Base-by-base conservation (phyloP, 1,140 invertebrate genomes). In the Schlechtendalia chinensis region DNA sequence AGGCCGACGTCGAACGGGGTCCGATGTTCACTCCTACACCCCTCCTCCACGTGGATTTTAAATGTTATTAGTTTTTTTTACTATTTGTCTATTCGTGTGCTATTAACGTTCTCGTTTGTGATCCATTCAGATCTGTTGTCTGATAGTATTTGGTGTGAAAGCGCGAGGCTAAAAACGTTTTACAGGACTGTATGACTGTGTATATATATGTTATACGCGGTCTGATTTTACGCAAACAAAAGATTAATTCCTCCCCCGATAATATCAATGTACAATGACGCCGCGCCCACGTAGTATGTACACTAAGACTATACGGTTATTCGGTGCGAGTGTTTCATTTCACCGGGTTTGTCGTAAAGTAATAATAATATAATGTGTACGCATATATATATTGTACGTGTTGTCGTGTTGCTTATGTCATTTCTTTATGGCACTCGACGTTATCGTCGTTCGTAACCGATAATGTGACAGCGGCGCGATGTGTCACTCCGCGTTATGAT, bases 361-460 rank as follows among this genome's bases (percentile, higher is more conserved):
- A 17, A 27, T 29, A 61, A 22, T 63, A 29, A 12, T 63, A 29
- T 4, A 39, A 39, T 39, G 8, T 8, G 32, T 39, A 8, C 32
- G 32, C 32, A n/a, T n/a, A n/a, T n/a, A n/a, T n/a, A n/a, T n/a
- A n/a, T n/a, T n/a, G n/a, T n/a, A n/a, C n/a, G n/a, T n/a, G n/a
- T n/a, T n/a, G n/a, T n/a, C n/a, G n/a, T n/a, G n/a, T 39, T 39
- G 3, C 32, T 3, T 39, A 39, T 39, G 3, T 39, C 32, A 63
- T 63, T 63, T 63, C 61, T 63, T 63, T 63, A 63, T 65, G 63
- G 63, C 63, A 65, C 63, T 65, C 63, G 32, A 39, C 32, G 32
- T 65, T 65, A 65, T 65, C 63, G 63, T 39, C 63, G 63, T 65
- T 45, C 32, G 19, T 10, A 19, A 19, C 63, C 29, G 63, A 65